phyloP scores from a whole-genome alignment of 2,113 vertebrate species.

The Donacobius atricapilla region DNA sequence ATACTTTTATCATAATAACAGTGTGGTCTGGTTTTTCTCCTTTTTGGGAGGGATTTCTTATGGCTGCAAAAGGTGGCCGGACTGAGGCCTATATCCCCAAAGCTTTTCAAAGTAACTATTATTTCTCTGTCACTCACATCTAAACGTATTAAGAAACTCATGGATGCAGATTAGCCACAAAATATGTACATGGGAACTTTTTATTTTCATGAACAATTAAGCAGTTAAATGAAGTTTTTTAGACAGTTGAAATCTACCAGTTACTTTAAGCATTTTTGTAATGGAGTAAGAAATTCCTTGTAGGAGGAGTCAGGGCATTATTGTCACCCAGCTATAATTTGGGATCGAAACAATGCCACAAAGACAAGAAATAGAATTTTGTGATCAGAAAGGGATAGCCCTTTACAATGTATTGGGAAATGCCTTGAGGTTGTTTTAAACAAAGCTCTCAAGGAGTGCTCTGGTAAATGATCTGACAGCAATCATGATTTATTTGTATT shows the following conservation, averaged over 20 bases:
- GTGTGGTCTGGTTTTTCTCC: neutral
- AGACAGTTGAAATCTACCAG: neutral
- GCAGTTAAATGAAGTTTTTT: neutral
- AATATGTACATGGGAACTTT: neutral
- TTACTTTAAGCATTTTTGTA: neutral
- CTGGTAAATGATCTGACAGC: constrained; percentile 7
- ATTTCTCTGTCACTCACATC: neutral
- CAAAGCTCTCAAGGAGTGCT: neutral
- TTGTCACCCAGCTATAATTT: neutral
- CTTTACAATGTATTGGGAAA: neutral
- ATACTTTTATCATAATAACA: neutral
- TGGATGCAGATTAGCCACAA: neutral
- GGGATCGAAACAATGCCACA: neutral
- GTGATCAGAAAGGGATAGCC: neutral
- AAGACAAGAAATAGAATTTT: neutral
- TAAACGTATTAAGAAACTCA: neutral
- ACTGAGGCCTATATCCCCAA: neutral
- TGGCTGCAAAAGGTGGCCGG: neutral
- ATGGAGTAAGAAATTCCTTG: neutral
- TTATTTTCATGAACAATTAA: neutral
- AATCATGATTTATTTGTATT: constrained; percentile 14
- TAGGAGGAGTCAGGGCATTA: neutral
- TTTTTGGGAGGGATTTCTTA: neutral
- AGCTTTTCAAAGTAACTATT: neutral
- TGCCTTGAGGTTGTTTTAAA: neutral